Evolutionary conservation across 2,888 invertebrate genomes (phyloP).

Genomic region (Vesta saturnalis): DNA sequence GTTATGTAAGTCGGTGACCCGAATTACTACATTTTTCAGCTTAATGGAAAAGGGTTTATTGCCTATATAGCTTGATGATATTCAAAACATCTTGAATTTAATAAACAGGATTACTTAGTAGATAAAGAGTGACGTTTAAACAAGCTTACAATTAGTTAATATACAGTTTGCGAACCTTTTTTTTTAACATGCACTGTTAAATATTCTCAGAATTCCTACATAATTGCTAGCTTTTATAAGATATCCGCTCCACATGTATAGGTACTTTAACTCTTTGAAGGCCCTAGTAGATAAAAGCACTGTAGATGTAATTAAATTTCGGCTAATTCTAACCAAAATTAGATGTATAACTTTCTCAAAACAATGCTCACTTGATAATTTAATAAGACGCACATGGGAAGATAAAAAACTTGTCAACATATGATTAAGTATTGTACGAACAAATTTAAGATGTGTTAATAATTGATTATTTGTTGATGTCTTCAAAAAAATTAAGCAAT

Average conservation of each 20-base stretch:
- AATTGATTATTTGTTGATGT: background rate
- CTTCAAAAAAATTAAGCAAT: background rate
- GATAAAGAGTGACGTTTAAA: too few species aligned
- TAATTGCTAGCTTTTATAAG: constrained; percentile 1
- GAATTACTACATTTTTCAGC: constrained; percentile 32
- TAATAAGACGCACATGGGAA: background rate
- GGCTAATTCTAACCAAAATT: too few species aligned
- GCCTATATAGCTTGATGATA: constrained; percentile 5
- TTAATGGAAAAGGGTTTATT: constrained; percentile 17
- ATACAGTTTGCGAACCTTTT: background rate
- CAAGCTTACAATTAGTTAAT: background rate
- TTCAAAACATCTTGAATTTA: constrained; percentile 1
- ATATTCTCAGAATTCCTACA: background rate
- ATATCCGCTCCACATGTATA: constrained; percentile 5
- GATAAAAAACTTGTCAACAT: background rate
- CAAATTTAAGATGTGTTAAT: background rate
- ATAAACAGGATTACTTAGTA: constrained; percentile 3
- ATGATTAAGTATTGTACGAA: background rate
- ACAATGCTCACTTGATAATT: background rate
- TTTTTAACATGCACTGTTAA: background rate
- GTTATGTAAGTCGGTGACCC: constrained; percentile 38
- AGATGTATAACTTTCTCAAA: background rate
- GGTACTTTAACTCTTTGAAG: background rate
- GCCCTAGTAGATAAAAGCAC: too few species aligned
- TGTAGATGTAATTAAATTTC: background rate